These are phyloP conservation scores for Clarias fuscus DNA, from an alignment of 2,797 vertebrate genomes.

Conservation along the genomic window DNA sequence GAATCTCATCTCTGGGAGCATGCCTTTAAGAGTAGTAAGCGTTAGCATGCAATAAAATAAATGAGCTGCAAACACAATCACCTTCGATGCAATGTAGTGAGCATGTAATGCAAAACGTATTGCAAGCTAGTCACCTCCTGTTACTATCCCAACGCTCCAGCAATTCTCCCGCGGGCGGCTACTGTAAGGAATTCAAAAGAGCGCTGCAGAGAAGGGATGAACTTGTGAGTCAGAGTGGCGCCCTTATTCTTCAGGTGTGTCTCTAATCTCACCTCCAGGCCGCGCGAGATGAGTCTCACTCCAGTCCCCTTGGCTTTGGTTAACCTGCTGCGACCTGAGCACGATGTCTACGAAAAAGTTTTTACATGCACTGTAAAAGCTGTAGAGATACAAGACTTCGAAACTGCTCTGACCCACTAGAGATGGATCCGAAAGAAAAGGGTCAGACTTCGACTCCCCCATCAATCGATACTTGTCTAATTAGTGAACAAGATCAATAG, in stretches of 20 bases:
- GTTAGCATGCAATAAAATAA: conserved; percentile 7
- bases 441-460: background rate
- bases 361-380: background rate
- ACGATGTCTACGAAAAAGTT: background rate
- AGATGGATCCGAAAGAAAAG: too few relatives aligned
- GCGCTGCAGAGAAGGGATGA: background rate
- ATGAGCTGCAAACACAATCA: conserved; percentile 24
- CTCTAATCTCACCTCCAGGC: conserved; percentile 17
- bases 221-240: background rate
- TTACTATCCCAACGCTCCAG: background rate
- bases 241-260: conserved; percentile 16
- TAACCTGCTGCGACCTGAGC: background rate
- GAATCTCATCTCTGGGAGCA: background rate
- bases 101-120: conserved; percentile 10
- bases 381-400: background rate
- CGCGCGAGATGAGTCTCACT: conserved; percentile 18
- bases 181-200: background rate
- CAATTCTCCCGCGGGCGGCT: background rate
- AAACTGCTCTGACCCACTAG: background rate
- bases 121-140: background rate
- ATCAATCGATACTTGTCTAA: background rate
- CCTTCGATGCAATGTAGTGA: background rate
- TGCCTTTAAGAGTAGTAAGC: background rate
- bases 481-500: background rate
- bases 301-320: conserved; percentile 20